Evolutionary conservation across 1,140 invertebrate species (phyloP).

Genomic region (Stegodyphus dumicola): DNA sequence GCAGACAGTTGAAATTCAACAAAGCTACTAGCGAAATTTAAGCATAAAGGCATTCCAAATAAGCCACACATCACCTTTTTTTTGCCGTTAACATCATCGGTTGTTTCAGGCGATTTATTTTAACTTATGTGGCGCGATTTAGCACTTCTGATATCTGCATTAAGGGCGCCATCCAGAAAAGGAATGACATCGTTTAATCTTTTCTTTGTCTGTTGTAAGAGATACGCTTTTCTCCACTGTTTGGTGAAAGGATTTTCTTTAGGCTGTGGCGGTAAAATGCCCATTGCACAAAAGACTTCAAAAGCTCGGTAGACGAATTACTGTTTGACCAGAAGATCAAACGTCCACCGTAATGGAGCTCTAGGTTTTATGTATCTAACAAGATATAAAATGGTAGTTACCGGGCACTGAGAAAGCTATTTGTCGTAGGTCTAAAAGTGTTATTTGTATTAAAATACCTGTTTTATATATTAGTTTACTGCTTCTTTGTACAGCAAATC

Average conservation of each 20-base stretch:
- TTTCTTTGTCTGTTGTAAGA: background rate
- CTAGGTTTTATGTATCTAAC: background rate
- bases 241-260: no score
- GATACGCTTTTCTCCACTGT: background rate
- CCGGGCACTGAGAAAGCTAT: no score
- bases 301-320: background rate
- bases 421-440: no score
- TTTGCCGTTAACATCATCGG: background rate
- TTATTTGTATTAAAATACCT: no score
- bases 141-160: background rate
- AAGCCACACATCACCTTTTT: slow-evolving; percentile 8
- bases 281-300: background rate
- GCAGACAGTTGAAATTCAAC: slow-evolving; percentile 17
- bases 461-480: no score
- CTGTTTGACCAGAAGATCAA: background rate
- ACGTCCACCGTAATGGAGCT: background rate
- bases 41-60: slow-evolving; percentile 31
- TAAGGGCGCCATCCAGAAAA: background rate
- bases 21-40: background rate
- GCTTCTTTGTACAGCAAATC: no score
- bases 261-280: background rate
- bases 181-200: slow-evolving; percentile 11
- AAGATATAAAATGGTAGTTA: background rate
- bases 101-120: slow-evolving; percentile 29
- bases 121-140: slow-evolving; percentile 11